A percentile compares a stretch with the other conserved stretches of the same genome.
These are phyloP conservation scores for Tauraco erythrolophus DNA, from an alignment of 2,113 vertebrate species.

Conservation along the genomic window DNA sequence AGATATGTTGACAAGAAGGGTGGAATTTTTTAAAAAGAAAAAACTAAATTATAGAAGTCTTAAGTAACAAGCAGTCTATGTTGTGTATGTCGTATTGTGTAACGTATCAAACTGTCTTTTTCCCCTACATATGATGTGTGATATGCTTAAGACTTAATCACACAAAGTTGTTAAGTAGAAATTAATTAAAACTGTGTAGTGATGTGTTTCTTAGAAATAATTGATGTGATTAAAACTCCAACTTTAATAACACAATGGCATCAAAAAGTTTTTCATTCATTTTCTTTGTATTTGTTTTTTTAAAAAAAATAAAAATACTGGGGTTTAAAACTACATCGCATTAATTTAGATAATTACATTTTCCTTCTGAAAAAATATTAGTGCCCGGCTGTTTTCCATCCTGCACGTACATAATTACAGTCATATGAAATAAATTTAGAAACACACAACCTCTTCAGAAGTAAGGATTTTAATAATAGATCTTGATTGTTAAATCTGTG, in stretches of 20 bases:
- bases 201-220: constrained; percentile 17
- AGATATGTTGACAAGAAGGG: constrained; percentile 18
- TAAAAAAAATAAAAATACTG: not conserved
- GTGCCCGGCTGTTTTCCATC: not conserved
- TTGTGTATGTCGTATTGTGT: constrained; percentile 5
- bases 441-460: not conserved
- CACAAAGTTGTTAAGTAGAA: constrained; percentile 23
- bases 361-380: not conserved
- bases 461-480: not conserved
- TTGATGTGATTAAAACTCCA: constrained; percentile 21
- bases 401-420: not conserved
- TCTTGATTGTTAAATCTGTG: not conserved
- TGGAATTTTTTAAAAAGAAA: constrained; percentile 31
- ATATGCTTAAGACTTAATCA: constrained; percentile 39
- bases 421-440: not conserved
- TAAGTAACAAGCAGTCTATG: not conserved
- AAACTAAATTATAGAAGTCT: constrained; percentile 14
- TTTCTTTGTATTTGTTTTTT: not conserved
- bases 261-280: not conserved
- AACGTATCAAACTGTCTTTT: not conserved
- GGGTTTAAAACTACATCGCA: not conserved
- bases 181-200: constrained; percentile 16
- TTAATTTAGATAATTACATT: not conserved
- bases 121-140: not conserved
- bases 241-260: not conserved